Conservation (phyloP, 1,140 invertebrate genomes). For the Hyposmocoma kahamanoa region DNA sequence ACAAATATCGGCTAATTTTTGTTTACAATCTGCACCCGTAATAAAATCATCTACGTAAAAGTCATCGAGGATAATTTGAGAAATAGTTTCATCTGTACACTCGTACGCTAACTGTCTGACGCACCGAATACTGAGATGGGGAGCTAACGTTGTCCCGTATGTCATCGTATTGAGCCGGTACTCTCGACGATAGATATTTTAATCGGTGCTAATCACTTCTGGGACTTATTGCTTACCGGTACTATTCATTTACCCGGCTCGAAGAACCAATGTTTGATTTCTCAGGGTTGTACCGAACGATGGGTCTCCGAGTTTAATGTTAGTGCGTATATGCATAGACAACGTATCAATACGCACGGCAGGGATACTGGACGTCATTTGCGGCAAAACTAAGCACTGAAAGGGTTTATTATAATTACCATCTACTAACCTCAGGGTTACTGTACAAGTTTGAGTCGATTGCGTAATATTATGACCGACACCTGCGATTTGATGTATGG, state of each 20-base stretch:
- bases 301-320: background rate
- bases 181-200: too few relatives aligned
- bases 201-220: too few relatives aligned
- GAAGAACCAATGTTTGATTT: background rate
- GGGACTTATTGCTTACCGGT: too few relatives aligned
- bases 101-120: conserved; percentile 6
- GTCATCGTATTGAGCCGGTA: conserved; percentile 9
- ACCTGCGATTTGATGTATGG: background rate
- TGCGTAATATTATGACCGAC: background rate
- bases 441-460: background rate
- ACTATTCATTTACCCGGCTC: background rate
- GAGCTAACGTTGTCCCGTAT: conserved; percentile 11
- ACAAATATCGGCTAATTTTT: conserved; percentile 6
- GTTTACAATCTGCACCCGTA: conserved; percentile 26
- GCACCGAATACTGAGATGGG: background rate
- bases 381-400: background rate
- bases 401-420: background rate
- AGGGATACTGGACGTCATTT: background rate
- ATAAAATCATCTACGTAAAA: conserved; percentile 68
- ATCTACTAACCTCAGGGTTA: background rate
- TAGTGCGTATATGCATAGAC: background rate
- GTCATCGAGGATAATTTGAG: conserved; percentile 25
- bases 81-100: conserved; percentile 1
- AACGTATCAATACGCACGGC: background rate
- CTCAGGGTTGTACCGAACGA: background rate